A percentile compares a stretch with the other conserved stretches of the same genome.
Evolutionary conservation across 2,113 vertebrate genomes (phyloP).

Genomic region (Lophius piscatorius): DNA sequence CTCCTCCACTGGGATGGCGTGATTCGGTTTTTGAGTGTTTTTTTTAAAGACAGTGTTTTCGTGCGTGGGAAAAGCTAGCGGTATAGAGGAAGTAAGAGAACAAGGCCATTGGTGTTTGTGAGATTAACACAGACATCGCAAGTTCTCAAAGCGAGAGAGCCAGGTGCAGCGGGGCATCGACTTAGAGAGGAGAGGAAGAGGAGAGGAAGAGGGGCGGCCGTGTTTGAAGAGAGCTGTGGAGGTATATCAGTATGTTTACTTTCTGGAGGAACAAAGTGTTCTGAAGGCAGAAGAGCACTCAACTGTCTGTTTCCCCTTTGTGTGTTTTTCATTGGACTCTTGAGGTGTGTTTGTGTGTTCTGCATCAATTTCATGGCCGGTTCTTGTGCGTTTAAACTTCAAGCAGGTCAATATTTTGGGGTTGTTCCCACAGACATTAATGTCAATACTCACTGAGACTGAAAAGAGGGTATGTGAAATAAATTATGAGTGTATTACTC

Average conservation of each 20-base stretch:
- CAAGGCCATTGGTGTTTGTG: conserved; percentile 42
- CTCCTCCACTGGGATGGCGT: conserved; percentile 24
- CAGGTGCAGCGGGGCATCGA: conserved; percentile 54
- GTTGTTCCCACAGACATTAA: conserved; percentile 19
- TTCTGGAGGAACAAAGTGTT: conserved; percentile 81
- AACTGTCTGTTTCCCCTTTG: conserved; percentile 66
- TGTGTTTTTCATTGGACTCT: conserved; percentile 59
- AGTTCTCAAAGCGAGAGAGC: conserved; percentile 50
- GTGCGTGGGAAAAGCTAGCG: conserved; percentile 15
- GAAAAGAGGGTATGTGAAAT: conserved; percentile 31
- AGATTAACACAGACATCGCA: conserved; percentile 70
- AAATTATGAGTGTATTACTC: no score
- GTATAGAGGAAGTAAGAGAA: conserved; percentile 16
- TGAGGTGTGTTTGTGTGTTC: conserved; percentile 24
- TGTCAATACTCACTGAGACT: conserved; percentile 5
- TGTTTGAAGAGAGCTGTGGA: conserved; percentile 77
- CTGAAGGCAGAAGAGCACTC: conserved; percentile 78
- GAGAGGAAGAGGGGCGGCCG: conserved; percentile 60
- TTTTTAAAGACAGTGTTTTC: conserved; percentile 29
- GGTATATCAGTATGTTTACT: conserved; percentile 82
- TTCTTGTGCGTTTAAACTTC: conserved; percentile 44
- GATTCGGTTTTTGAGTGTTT: conserved; percentile 27
- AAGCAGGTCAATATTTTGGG: conserved; percentile 42
- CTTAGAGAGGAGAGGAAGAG: conserved; percentile 60
- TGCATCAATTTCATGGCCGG: conserved; percentile 30